phyloP scores from a whole-genome alignment of 2,888 invertebrate species.

The Pachycephus smyrnensis region DNA sequence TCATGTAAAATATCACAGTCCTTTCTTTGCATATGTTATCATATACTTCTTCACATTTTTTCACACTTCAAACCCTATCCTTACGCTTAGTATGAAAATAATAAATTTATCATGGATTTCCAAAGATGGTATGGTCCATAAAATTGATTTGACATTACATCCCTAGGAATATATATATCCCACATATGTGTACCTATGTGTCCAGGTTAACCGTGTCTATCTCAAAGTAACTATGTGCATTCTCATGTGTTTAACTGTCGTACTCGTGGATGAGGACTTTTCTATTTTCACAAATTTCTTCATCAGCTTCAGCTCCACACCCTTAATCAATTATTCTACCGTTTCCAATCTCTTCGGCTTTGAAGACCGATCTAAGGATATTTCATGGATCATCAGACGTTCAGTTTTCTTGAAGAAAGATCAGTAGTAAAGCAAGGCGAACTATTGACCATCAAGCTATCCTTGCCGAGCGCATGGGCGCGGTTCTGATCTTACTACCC shows the following conservation, averaged over 20 bases:
- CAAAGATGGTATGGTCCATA: neutral
- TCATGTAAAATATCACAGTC: neutral
- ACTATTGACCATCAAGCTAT: constrained; percentile 26
- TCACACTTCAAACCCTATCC: neutral
- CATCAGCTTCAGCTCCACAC: neutral
- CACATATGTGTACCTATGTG: neutral
- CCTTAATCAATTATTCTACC: neutral
- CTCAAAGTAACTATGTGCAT: neutral
- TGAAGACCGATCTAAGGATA: neutral
- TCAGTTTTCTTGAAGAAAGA: neutral
- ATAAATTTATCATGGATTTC: neutral
- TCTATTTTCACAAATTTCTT: neutral
- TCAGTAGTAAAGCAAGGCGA: constrained; percentile 11
- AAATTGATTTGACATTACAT: neutral
- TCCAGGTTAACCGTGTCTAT: neutral
- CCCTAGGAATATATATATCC: neutral
- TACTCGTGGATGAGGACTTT: neutral
- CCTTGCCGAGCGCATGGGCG: constrained; percentile 42
- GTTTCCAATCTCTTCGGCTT: neutral
- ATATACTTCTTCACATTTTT: neutral
- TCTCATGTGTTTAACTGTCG: neutral
- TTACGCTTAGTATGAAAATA: neutral
- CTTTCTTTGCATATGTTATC: too few relatives aligned
- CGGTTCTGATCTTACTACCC: constrained; percentile 33
- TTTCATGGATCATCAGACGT: neutral